These are phyloP conservation scores for Cirrhinus mrigala DNA, from an alignment of 2,797 vertebrate species.

Conservation along the genomic window DNA sequence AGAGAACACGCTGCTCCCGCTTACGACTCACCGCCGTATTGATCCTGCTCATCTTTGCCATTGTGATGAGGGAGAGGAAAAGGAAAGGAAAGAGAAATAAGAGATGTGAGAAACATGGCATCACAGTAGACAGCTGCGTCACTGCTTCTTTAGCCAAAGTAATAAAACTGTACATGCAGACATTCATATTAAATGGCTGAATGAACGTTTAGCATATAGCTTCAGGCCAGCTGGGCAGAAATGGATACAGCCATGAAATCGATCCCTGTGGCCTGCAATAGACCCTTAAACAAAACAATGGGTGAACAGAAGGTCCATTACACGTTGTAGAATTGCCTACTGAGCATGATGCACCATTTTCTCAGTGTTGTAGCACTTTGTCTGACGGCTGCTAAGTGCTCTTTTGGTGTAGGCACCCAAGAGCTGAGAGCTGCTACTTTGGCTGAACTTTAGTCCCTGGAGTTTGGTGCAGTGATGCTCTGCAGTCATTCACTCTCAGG, in stretches of 20 bases:
- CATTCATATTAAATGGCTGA: neutral
- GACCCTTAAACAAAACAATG: slow-evolving; percentile 21
- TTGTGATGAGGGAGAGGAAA: slow-evolving; percentile 24
- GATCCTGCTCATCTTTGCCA: slow-evolving; percentile 72
- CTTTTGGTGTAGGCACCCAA: neutral
- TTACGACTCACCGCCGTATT: slow-evolving; percentile 66
- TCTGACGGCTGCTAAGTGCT: slow-evolving; percentile 31
- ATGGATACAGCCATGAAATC: slow-evolving; percentile 32
- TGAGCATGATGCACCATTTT: slow-evolving; percentile 14
- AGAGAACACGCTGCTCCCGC: slow-evolving; percentile 78
- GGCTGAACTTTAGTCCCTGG: neutral
- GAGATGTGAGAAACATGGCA: neutral
- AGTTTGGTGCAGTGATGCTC: neutral
- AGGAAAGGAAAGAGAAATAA: neutral
- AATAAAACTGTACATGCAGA: slow-evolving; percentile 3
- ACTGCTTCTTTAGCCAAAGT: neutral
- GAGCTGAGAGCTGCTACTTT: slow-evolving; percentile 22
- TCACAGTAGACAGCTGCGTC: neutral
- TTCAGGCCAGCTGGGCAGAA: slow-evolving; percentile 19
- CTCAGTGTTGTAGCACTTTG: slow-evolving; percentile 29
- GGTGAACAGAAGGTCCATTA: slow-evolving; percentile 13
- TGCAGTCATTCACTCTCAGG: neutral
- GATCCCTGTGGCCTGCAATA: slow-evolving; percentile 21
- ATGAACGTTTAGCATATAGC: slow-evolving; percentile 10
- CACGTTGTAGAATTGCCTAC: slow-evolving; percentile 28